phyloP scores from a whole-genome alignment of 2,888 invertebrate genomes.

The Cartodere bifasciata region DNA sequence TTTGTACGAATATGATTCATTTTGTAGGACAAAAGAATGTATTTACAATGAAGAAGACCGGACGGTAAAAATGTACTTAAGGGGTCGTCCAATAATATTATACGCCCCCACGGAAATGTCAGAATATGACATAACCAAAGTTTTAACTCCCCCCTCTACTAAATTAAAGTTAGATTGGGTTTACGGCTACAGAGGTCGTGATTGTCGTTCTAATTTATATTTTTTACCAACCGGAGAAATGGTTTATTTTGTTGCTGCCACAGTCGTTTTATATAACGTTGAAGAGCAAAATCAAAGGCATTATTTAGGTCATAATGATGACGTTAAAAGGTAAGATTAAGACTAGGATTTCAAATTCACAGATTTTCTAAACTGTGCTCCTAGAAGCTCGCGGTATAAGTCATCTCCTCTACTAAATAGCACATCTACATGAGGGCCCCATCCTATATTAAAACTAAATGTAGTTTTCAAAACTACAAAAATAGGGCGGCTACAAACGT shows the following conservation, averaged over 20 bases:
- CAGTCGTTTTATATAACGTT: slow-evolving; percentile 84
- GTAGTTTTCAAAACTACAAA: too few species aligned
- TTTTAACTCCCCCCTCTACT: slow-evolving; percentile 64
- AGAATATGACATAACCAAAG: slow-evolving; percentile 66
- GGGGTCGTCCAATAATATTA: slow-evolving; percentile 69
- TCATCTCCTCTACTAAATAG: too few species aligned
- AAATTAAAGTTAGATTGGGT: slow-evolving; percentile 86
- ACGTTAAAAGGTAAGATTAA: slow-evolving; percentile 89
- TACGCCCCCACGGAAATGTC: slow-evolving; percentile 55
- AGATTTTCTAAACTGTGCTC: too few species aligned
- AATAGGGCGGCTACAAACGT: too few species aligned
- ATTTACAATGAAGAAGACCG: slow-evolving; percentile 80
- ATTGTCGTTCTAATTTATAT: slow-evolving; percentile 82
- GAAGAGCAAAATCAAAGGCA: slow-evolving; percentile 86
- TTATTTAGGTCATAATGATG: slow-evolving; percentile 87
- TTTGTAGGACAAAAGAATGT: slow-evolving; percentile 70
- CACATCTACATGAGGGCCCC: too few species aligned
- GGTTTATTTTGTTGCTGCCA: slow-evolving; percentile 84
- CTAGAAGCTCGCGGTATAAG: too few species aligned
- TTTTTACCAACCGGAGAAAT: slow-evolving; percentile 85
- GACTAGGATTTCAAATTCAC: too few species aligned
- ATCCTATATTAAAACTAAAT: too few species aligned
- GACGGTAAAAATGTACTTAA: slow-evolving; percentile 68
- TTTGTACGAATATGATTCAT: not conserved
- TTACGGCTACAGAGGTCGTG: slow-evolving; percentile 77